Evolutionary conservation across 1,140 invertebrate species (phyloP), one percentile per base, ranked within the genome.

Genomic region (Polypedilum vanderplanki): DNA sequence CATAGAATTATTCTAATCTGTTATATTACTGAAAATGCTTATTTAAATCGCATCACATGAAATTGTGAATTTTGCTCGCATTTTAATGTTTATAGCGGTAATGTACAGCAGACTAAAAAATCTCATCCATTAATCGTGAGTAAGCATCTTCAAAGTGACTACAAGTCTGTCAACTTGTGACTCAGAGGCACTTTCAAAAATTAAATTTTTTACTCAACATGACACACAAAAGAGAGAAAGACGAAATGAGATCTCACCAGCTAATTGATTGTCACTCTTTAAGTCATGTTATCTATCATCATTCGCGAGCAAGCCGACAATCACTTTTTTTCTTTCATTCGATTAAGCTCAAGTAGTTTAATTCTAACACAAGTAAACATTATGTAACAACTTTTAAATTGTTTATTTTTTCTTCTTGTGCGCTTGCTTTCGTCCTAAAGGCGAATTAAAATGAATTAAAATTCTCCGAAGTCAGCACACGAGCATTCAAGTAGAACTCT

Each of bases 241-340:
- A 57, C 46, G n/a, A n/a, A 15, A 57, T 4, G 15, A 57, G n/a
- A n/a, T 15, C 12, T 57, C 46, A 57, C 10, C 46, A 57, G 46
- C 46, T 57, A 57, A 57, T 57, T 57, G 46, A 57, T 57, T 57
- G 46, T 57, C 46, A 57, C 46, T 57, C 12, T 33, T 33, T 33
- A 33, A 33, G 24, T 57, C 46, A 57, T 57, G 46, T 57, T 57
- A 57, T 57, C 46, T 57, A 4, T 12, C 46, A n/a, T 57, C 46
- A 57, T 33, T 57, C 46, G 46, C 46, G 24, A 33, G 5, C 24
- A 33, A 33, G 12, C 46, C 46, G 46, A 57, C 46, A 57, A 57
- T 57, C 8, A 15, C 46, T 57, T 57, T 46, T 46, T 3, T 33
- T 33, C 24, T 33, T 33, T 33, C 24, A 33, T 5, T 33, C 5